Base-by-base conservation (phyloP, 2,797 vertebrate genomes). In the Synanceia verrucosa region DNA sequence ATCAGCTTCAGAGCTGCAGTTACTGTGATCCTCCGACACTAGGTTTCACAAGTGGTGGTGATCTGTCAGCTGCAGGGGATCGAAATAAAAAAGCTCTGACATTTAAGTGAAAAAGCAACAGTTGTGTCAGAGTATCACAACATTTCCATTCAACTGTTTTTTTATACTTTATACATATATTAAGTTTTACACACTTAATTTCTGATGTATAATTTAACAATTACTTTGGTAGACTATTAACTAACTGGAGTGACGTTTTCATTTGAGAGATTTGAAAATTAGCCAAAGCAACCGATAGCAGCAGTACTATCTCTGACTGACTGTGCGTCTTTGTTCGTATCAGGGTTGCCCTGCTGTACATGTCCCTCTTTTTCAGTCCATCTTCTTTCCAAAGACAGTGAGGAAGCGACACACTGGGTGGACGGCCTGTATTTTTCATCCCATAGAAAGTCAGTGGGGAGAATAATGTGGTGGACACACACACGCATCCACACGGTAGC, bases 391-490 rank as follows among this genome's bases (percentile, higher is more conserved):
- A 51, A 66, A 72, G 66, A 67, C 26, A 70, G 62, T 59, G 53
- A 77, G 37, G 53, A 65, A 43, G 44, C 48, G 31, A 28, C 9
- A 19, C 5, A 19, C 68, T 68, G 39, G 61, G 52, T 59, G 62
- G 63, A 73, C 51, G 1, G 62, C 56, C 44, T n/a, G 69, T 71
- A 75, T 76, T 39, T 77, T 70, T 70, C 37, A 77, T 71, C 19
- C 65, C 83, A 88, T 88, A 81, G 71, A 90, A 86, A 89, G 63
- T 82, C 75, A 83, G 34, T 76, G 81, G 69, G 64, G 76, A 81
- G 87, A 87, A 83, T 82, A 87, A 90, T 86, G 67, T 24, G 60
- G 60, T 14, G 11, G 16, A 68, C 53, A 24, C 53, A 24, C 50
- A 52, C 41, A 23, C 19, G 59, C 69, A 73, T 63, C 70, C 46